Evolutionary conservation across 2,797 vertebrate species (phyloP).

Genomic region (Passerculus sandwichensis): DNA sequence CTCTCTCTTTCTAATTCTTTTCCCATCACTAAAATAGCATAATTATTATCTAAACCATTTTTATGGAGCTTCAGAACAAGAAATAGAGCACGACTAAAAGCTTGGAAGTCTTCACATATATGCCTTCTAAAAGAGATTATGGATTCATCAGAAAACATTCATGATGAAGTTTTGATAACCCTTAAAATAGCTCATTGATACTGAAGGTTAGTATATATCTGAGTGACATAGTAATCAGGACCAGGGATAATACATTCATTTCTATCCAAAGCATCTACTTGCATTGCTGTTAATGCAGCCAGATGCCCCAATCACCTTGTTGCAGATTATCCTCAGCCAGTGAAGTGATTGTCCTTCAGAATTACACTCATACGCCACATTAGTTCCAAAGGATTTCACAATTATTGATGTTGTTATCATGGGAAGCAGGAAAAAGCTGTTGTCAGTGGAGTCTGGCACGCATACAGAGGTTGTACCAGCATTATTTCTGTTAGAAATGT

Average conservation of each 20-base stretch:
- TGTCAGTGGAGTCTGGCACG: neutral
- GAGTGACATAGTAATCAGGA: neutral
- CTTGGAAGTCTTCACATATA: neutral
- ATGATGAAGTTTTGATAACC: neutral
- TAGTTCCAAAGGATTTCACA: slow-evolving; percentile 7
- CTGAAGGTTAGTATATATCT: neutral
- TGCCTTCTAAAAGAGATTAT: neutral
- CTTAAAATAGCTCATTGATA: neutral
- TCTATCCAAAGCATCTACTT: neutral
- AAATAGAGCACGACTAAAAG: neutral
- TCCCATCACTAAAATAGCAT: neutral
- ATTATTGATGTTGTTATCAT: slow-evolving; percentile 3
- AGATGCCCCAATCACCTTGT: neutral
- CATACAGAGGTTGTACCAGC: neutral
- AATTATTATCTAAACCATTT: neutral
- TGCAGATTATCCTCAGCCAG: neutral
- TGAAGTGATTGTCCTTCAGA: slow-evolving; percentile 30
- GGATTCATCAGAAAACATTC: neutral
- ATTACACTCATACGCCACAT: slow-evolving; percentile 7
- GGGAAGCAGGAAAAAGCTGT: slow-evolving; percentile 1
- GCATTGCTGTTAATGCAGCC: neutral
- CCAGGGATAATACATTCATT: neutral
- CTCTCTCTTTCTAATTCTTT: neutral
- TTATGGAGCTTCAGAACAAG: neutral
- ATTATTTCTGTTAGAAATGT: neutral